A percentile compares a stretch with the other conserved stretches of the same genome.
phyloP scores from a whole-genome alignment of 2,797 vertebrate genomes.

The Onychomys arenicola region DNA sequence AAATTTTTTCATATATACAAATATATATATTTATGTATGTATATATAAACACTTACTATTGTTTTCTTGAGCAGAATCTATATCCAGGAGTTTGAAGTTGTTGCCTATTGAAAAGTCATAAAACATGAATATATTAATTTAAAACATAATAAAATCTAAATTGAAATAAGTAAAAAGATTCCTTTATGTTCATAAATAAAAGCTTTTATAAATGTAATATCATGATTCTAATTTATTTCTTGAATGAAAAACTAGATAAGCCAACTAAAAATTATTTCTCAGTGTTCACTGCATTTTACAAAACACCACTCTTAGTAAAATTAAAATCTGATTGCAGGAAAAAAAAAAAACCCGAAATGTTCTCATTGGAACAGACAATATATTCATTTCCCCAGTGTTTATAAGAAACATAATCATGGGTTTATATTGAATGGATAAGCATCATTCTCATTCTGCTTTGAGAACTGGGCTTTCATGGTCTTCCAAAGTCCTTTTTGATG shows the following conservation, averaged over 20 bases:
- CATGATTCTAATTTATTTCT: conserved; percentile 42
- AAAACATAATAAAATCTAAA: conserved; percentile 75
- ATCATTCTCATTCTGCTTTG: conserved; percentile 33
- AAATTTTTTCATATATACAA: background rate
- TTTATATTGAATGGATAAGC: background rate
- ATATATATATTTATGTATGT: background rate
- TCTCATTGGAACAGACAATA: background rate
- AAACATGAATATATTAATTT: conserved; percentile 82
- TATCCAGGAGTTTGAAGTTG: conserved; percentile 77
- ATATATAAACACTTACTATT: conserved; percentile 85
- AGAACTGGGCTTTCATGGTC: background rate
- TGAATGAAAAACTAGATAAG: conserved; percentile 78
- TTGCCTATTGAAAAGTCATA: conserved; percentile 85
- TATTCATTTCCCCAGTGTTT: background rate
- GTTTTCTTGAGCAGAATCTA: conserved; percentile 73
- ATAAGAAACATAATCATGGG: background rate
- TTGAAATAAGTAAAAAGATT: conserved; percentile 76
- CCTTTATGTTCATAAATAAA: conserved; percentile 74
- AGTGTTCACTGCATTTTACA: conserved; percentile 57
- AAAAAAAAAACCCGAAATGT: conserved; percentile 59
- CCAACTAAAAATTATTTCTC: conserved; percentile 76
- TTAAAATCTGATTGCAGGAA: conserved; percentile 27
- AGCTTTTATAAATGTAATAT: conserved; percentile 74
- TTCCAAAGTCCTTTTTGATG: conserved; percentile 12
- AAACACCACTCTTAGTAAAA: background rate